Conservation (phyloP, 2,113 vertebrate genomes). For the Cyanoderma ruficeps region DNA sequence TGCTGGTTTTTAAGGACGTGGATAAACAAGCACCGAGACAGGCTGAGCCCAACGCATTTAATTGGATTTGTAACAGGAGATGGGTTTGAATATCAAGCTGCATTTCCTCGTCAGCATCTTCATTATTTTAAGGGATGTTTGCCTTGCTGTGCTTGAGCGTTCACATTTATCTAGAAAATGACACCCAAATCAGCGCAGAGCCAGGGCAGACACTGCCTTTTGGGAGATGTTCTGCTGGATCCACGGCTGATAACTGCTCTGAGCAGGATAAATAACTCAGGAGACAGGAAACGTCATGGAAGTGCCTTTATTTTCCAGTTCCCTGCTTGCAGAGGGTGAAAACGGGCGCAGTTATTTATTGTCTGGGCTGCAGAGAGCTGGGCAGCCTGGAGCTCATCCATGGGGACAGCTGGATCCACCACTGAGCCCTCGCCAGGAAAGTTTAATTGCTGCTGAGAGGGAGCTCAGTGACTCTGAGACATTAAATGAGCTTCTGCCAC, state of each 20-base stretch:
- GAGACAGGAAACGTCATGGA: background rate
- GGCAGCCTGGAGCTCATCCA: background rate
- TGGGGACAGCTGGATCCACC: background rate
- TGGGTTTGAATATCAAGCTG: background rate
- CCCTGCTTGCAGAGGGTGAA: background rate
- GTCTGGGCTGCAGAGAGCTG: background rate
- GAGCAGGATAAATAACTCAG: background rate
- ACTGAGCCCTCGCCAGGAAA: background rate
- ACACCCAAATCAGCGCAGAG: background rate
- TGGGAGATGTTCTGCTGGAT: background rate
- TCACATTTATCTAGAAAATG: background rate
- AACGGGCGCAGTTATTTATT: background rate
- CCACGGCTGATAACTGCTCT: background rate
- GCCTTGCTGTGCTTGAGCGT: background rate
- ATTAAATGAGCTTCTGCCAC: background rate
- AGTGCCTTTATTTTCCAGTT: background rate
- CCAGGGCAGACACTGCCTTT: background rate
- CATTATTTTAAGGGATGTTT: constrained; percentile 11
- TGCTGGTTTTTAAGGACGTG: no score
- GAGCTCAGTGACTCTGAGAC: background rate
- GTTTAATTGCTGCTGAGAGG: background rate
- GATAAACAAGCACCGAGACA: no score
- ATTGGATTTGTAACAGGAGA: background rate
- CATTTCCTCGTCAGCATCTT: background rate
- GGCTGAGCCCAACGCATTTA: background rate